These are phyloP conservation scores for Nemotelus pantherinus DNA, from an alignment of 2,888 invertebrate species.

Conservation along the genomic window DNA sequence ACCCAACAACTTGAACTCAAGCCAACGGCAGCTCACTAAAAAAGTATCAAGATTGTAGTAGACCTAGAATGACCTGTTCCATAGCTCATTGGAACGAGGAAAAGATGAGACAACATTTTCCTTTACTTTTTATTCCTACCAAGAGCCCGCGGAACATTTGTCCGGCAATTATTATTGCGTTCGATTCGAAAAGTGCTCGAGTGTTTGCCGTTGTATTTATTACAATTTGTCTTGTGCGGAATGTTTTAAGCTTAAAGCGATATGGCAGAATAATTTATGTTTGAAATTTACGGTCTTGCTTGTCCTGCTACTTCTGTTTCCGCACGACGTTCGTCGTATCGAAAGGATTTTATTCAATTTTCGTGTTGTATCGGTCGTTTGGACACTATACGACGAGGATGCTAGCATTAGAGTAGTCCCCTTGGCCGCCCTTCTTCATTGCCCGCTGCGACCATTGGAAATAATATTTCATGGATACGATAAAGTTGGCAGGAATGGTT, in stretches of 20 bases:
- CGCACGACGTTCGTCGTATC: no score
- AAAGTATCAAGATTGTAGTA: not conserved
- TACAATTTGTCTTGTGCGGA: slow-evolving; percentile 34
- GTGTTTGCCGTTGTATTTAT: slow-evolving; percentile 34
- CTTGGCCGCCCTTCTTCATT: not conserved
- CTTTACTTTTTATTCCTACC: not conserved
- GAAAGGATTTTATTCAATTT: slow-evolving; percentile 27
- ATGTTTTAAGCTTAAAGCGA: slow-evolving; percentile 33
- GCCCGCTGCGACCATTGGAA: not conserved
- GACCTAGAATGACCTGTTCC: no score
- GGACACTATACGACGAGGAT: no score
- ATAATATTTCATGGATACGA: not conserved
- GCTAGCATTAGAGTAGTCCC: not conserved
- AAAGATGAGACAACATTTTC: not conserved
- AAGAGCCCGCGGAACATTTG: not conserved
- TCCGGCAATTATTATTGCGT: slow-evolving; percentile 3
- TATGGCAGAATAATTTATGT: slow-evolving; percentile 33
- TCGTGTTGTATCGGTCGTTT: not conserved
- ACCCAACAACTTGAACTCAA: not conserved
- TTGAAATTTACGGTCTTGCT: not conserved
- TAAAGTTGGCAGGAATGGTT: not conserved
- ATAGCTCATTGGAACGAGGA: no score
- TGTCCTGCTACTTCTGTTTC: not conserved
- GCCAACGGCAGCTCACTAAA: not conserved
- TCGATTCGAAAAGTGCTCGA: not conserved